Evolutionary conservation across 2,888 invertebrate genomes (phyloP), one percentile per base, ranked within the genome.

Genomic region (Thelaira solivaga): DNA sequence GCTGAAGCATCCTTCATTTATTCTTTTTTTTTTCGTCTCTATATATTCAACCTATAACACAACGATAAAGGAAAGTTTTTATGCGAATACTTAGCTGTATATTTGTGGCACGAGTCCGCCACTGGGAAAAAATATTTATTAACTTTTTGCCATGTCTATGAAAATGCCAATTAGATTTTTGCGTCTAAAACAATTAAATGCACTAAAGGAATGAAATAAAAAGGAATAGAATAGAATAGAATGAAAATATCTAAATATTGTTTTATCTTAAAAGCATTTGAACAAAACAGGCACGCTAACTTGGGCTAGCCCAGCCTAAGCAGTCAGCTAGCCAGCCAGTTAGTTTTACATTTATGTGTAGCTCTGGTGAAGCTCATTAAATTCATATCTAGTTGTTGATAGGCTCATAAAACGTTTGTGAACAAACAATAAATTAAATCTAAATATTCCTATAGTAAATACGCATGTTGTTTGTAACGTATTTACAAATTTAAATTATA

Each of bases 401-500:
- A 51, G 59, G 69, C 59, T 69, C 69, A 69, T 59, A 69, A 69
- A 69, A 61, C 59, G 34, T 39, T 13, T 7, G 49, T 13, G 41
- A 39, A 49, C 41, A 22, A 39, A 69, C 59, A 49, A 69, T 69
- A 59, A 69, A 69, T 59, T 69, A 59, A 59, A 69, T 61, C 49
- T 59, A 69, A 69, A 69, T 69, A 69, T 61, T 69, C 49, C 57
- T 69, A 6, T 29, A 29, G 36, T 57, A n/a, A n/a, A n/a, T n/a
- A 68, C 68, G 41, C 47, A 68, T 47, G 47, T 39, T 41, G 26
- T 26, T n/a, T 29, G 11, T n/a, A n/a, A n/a, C n/a, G n/a, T 34
- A 36, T 39, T 49, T 26, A 69, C 47, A 69, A 69, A 69, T 69
- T 69, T 59, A 69, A 61, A 69, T 69, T 59, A 24, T 69, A 69